Conservation (phyloP, 1,140 invertebrate species). For the Eurosta solidaginis region DNA sequence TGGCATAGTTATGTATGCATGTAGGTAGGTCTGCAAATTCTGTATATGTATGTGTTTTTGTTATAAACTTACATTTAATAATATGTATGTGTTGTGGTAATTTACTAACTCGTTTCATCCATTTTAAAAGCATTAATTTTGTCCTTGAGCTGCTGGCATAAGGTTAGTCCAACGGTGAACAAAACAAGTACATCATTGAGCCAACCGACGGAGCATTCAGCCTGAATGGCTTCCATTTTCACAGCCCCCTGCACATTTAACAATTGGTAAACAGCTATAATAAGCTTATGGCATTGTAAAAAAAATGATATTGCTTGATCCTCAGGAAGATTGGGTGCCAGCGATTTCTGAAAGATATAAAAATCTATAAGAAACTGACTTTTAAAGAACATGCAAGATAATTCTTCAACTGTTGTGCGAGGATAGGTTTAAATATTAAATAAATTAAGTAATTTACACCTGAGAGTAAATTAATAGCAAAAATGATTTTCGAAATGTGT, state of each 20-base stretch:
- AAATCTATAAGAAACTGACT: background rate
- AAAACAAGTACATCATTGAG: constrained; percentile 88
- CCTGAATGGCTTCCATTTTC: constrained; percentile 85
- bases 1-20: background rate
- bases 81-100: background rate
- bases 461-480: too few relatives aligned
- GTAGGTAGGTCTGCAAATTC: background rate
- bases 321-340: constrained; percentile 86
- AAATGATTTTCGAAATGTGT: too few relatives aligned
- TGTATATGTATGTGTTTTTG: too few relatives aligned
- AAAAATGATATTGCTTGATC: constrained; percentile 94
- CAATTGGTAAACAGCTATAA: constrained; percentile 91
- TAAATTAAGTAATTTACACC: too few relatives aligned
- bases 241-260: constrained; percentile 80
- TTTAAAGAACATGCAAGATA: background rate
- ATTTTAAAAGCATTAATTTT: constrained; percentile 69
- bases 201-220: constrained; percentile 91
- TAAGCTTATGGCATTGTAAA: constrained; percentile 91
- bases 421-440: too few relatives aligned
- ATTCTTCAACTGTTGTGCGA: too few relatives aligned
- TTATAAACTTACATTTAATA: background rate
- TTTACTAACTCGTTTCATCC: constrained; percentile 34
- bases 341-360: constrained; percentile 73
- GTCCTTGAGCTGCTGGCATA: constrained; percentile 92
- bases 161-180: constrained; percentile 85